phyloP scores from a whole-genome alignment of 2,797 vertebrate species.

The Gymnopithys bicolor region DNA sequence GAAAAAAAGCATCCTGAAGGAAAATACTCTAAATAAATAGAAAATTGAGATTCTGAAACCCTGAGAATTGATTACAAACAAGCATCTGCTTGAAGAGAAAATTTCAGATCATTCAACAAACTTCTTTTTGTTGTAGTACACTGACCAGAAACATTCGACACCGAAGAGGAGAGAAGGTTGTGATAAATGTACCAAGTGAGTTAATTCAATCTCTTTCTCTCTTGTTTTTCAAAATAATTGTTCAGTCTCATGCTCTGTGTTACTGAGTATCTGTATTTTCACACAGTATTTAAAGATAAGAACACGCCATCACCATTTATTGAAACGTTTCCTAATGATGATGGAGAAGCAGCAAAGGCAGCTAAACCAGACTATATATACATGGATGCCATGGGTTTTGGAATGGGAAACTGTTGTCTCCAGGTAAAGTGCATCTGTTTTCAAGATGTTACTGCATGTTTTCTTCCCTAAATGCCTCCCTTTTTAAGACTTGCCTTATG shows the following conservation, averaged over 20 bases:
- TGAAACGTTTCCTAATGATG: conserved; percentile 89
- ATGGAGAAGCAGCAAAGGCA: conserved; percentile 86
- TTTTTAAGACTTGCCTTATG: not conserved
- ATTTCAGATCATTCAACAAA: not conserved
- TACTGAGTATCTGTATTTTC: conserved; percentile 18
- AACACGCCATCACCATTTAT: conserved; percentile 89
- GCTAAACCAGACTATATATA: conserved; percentile 93
- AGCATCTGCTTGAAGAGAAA: not conserved
- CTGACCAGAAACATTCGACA: conserved; percentile 97
- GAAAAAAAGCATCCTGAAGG: not conserved
- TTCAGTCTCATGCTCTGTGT: not conserved
- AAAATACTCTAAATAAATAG: not conserved
- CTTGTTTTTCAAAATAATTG: not conserved
- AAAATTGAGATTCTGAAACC: not conserved
- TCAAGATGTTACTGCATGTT: not conserved
- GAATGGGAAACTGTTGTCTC: conserved; percentile 98
- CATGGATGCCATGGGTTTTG: conserved; percentile 99
- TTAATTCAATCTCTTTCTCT: not conserved
- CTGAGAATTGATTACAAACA: not conserved
- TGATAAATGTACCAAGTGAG: conserved; percentile 97
- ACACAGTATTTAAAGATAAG: conserved; percentile 93
- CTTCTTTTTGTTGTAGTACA: conserved; percentile 79
- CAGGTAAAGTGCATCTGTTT: conserved; percentile 82
- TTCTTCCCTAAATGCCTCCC: not conserved
- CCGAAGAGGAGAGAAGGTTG: conserved; percentile 94